Evolutionary conservation across 2,888 invertebrate genomes (phyloP), one percentile per base, ranked within the genome.

Genomic region (Pherbina coryleti): DNA sequence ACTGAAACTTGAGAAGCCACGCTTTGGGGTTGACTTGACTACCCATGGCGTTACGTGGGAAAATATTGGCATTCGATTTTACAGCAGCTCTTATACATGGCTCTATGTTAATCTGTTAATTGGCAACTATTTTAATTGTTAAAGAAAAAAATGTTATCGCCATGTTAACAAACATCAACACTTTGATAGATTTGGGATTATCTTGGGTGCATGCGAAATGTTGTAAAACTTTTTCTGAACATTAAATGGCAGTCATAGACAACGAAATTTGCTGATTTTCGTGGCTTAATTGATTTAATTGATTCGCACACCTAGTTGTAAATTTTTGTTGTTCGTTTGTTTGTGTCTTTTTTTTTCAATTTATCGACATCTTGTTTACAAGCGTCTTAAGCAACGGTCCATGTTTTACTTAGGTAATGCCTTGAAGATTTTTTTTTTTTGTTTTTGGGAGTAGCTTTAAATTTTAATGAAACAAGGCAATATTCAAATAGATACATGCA

Each of bases 261-360:
- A 25, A 53, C 31, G 25, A 53, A 31, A 5, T 7, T 74, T 53
- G 19, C 14, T 53, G 74, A 66, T 66, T 74, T 74, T 74, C 64
- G 51, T 31, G 51, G 5, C 57, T 60, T 72, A 72, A 72, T 72
- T 72, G 72, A 74, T 72, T 72, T 71, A 71, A 74, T 74, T 62
- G 74, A 55, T 55, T 55, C 62, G 31, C 74, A 31, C 74, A 51
- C 74, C 64, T 64, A 51, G 19, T 64, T 64, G 44, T 49, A n/a
- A 49, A 44, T 44, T 44, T 11, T 44, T 44, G 22, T 60, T 19
- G 60, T 60, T 60, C 25, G 17, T 9, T 60, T 60, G 8, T 60
- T 60, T 25, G 28, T 3, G 5, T 7, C 5, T 37, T 37, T 37
- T 37, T 37, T 37, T 37, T 37, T 37, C 1, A 1, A 7, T 37